Conservation (phyloP, 2,797 vertebrate genomes). For the Peromyscus melanophrys region DNA sequence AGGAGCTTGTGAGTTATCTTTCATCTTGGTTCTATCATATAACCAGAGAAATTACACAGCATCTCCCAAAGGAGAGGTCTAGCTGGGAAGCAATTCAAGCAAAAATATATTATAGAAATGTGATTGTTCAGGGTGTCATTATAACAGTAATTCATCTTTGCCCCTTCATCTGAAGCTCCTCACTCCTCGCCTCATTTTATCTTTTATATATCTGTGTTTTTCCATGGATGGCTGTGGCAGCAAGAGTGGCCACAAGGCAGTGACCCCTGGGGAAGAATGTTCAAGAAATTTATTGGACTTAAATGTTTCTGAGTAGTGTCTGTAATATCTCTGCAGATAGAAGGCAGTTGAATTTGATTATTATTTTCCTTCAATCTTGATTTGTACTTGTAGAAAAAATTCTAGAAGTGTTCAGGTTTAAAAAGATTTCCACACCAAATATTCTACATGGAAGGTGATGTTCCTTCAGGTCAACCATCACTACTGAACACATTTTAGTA, state of each 20-base stretch:
- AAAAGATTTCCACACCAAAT: conserved; percentile 33
- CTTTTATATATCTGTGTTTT: conserved; percentile 62
- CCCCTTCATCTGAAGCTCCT: conserved; percentile 59
- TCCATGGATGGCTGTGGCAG: conserved; percentile 2
- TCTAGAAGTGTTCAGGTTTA: background rate
- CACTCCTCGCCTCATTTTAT: conserved; percentile 59
- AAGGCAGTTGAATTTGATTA: conserved; percentile 56
- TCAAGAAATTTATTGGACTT: conserved; percentile 69
- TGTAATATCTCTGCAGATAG: conserved; percentile 14
- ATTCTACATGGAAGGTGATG: background rate
- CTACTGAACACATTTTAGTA: background rate
- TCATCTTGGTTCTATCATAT: conserved; percentile 79
- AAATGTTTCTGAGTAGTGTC: conserved; percentile 20
- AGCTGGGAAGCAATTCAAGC: conserved; percentile 82
- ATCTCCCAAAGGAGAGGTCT: conserved; percentile 78
- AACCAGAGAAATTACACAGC: conserved; percentile 82
- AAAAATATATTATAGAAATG: conserved; percentile 83
- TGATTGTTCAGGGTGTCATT: conserved; percentile 77
- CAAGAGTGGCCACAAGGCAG: conserved; percentile 19
- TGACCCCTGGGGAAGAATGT: conserved; percentile 19
- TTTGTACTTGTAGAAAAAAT: conserved; percentile 48
- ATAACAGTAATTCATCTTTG: conserved; percentile 78
- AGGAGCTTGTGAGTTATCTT: conserved; percentile 82
- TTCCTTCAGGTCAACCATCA: background rate
- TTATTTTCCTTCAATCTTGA: background rate